Base-by-base conservation (phyloP, 2,113 vertebrate genomes). In the Potamarius usumacintae region DNA sequence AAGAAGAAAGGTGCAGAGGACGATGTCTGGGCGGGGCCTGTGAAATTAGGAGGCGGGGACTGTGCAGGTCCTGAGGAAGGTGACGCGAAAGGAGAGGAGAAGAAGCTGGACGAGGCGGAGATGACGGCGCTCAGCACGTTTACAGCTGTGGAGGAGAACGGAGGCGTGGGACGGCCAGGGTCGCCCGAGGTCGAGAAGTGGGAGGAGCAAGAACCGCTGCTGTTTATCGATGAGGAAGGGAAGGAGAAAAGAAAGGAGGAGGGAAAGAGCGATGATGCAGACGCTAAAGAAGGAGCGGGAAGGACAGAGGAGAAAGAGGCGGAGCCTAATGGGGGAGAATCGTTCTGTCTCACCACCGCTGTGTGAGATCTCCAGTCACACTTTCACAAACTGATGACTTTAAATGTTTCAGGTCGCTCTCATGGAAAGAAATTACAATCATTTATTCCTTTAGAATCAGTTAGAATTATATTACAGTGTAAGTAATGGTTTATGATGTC, bases 181-280 rank as follows among this genome's bases (percentile, higher is more conserved):
- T 89, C 91, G 0, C 89, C 85, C 62, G 91, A 93, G 67, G 91
- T 25, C 6, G 11, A 83, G 63, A 90, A 77, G 79, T 92, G 90
- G 92, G 88, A 89, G 20, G 89, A 90, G 76, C 52, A 85, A n/a
- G 84, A 88, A 63, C 90, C 88, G 76, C 63, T 93, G 74, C 55
- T 89, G 76, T 93, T 79, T 67, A 92, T 93, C 10, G 92, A 92
- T 12, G 92, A 92, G 65, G 87, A 85, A 48, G 58, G 34, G 20
- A 65, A 69, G n/a, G 74, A 89, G 48, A 84, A 86, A 22, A 10
- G 0, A 34, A 80, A 63, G 27, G 79, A 82, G 71, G 65, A n/a
- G 34, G 77, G 30, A 80, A 76, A 63, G 20, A 57, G 76, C 17
- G 55, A 72, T 42, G 69, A 30, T 1, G 79, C 30, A 52, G 63